Evolutionary conservation across 1,140 invertebrate genomes (phyloP).

Genomic region (Saccostrea echinata): DNA sequence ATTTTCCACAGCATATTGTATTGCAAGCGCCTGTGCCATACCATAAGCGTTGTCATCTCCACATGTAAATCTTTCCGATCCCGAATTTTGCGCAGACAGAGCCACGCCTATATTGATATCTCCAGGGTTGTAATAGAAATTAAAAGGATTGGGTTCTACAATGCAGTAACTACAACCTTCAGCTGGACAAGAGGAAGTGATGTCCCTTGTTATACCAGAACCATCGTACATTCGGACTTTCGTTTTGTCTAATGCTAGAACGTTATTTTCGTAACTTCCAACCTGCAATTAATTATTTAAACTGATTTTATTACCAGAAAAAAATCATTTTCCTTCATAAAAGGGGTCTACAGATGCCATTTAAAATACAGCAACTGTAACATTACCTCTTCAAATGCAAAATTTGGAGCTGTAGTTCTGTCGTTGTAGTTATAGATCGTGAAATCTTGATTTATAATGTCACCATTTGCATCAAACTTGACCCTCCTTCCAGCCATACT

Average conservation of each 20-base stretch:
- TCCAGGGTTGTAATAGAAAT: conserved; percentile 64
- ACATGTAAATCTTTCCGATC: conserved; percentile 66
- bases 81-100: conserved; percentile 62
- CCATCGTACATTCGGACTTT: conserved; percentile 64
- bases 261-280: conserved; percentile 61
- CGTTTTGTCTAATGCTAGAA: conserved; percentile 54
- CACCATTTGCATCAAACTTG: conserved; percentile 71
- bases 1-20: conserved; percentile 64
- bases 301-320: no score
- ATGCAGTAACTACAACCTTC: conserved; percentile 69
- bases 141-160: conserved; percentile 56
- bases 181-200: conserved; percentile 62
- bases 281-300: conserved; percentile 63
- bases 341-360: no score
- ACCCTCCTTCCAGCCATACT: conserved; percentile 61
- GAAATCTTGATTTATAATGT: conserved; percentile 58
- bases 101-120: conserved; percentile 69
- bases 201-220: conserved; percentile 51
- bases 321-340: no score
- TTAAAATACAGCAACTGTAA: no score
- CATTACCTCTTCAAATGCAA: conserved; percentile 63
- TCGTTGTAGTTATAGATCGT: conserved; percentile 70
- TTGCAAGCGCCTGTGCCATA: conserved; percentile 60
- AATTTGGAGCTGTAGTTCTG: conserved; percentile 47
- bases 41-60: conserved; percentile 44